Evolutionary conservation across 2,888 invertebrate genomes (phyloP).

Genomic region (Drosophila melanocephala): DNA sequence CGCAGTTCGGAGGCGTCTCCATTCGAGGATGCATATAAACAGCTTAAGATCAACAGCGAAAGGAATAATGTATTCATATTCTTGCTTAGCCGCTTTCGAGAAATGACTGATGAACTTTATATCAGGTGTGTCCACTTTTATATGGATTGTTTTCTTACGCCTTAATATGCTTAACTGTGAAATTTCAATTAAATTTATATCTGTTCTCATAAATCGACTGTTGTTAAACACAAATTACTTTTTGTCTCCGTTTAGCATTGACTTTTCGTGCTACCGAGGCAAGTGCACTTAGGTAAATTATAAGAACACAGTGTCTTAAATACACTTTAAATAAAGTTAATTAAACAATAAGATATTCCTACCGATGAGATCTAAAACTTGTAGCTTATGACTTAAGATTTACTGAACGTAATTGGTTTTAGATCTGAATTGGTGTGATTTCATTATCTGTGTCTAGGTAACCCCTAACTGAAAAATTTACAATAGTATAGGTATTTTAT

Average conservation of each 20-base stretch:
- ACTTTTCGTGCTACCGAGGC: conserved; percentile 24
- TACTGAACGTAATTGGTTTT: neutral
- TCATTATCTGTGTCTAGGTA: neutral
- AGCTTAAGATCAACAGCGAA: conserved; percentile 31
- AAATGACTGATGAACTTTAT: conserved; percentile 43
- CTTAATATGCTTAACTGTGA: conserved; percentile 32
- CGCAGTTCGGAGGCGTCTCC: conserved; percentile 48
- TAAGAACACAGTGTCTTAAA: conserved; percentile 1
- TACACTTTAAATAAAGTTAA: neutral
- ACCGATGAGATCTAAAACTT: too few species aligned
- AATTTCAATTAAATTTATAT: conserved; percentile 38
- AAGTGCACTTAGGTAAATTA: neutral
- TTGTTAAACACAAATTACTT: conserved; percentile 51
- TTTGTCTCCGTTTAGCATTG: conserved; percentile 42
- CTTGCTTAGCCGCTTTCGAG: conserved; percentile 1
- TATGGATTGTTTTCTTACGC: conserved; percentile 28
- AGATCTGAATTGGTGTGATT: neutral
- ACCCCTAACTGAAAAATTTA: too few species aligned
- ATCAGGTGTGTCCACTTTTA: conserved; percentile 46
- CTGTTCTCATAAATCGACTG: conserved; percentile 10
- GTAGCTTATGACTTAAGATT: neutral
- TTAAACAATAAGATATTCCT: neutral
- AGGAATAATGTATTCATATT: conserved; percentile 29
- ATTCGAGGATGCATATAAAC: conserved; percentile 10
- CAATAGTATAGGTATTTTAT: neutral